Percentiles rank a stretch among this genome's conserved stretches.
phyloP scores from a whole-genome alignment of 2,888 invertebrate genomes.

The Eupeodes luniger region DNA sequence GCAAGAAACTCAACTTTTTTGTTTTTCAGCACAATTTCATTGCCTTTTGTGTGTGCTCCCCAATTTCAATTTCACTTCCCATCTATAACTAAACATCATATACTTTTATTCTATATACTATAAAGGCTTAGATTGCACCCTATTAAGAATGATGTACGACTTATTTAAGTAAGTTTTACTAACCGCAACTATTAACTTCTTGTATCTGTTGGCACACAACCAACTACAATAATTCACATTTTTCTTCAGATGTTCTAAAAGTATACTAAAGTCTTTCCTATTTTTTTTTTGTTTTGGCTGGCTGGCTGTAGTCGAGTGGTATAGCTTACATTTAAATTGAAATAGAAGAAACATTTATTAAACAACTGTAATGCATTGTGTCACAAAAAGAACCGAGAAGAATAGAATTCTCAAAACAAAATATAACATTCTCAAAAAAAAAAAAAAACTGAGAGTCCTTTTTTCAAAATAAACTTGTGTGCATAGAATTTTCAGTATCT shows the following conservation, averaged over 20 bases:
- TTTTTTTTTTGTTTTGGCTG: constrained; percentile 2
- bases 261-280: neutral
- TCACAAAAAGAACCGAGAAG: constrained; percentile 66
- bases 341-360: constrained; percentile 75
- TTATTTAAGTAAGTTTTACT: constrained; percentile 75
- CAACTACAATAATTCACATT: constrained; percentile 73
- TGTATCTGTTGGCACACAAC: constrained; percentile 75
- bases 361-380: constrained; percentile 72
- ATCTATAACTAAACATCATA: neutral
- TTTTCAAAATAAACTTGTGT: constrained; percentile 20
- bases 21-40: too few relatives aligned
- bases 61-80: neutral
- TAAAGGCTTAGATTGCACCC: constrained; percentile 14
- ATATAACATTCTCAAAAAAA: neutral
- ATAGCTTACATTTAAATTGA: constrained; percentile 73
- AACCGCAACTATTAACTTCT: constrained; percentile 76
- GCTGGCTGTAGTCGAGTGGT: neutral
- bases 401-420: constrained; percentile 12
- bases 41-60: too few relatives aligned
- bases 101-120: neutral
- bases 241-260: constrained; percentile 11
- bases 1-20: too few relatives aligned
- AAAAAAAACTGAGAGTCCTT: constrained; percentile 14
- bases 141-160: constrained; percentile 71
- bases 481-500: constrained; percentile 37